Conservation (phyloP, 2,888 invertebrate species). For the Brachycybe producta region DNA sequence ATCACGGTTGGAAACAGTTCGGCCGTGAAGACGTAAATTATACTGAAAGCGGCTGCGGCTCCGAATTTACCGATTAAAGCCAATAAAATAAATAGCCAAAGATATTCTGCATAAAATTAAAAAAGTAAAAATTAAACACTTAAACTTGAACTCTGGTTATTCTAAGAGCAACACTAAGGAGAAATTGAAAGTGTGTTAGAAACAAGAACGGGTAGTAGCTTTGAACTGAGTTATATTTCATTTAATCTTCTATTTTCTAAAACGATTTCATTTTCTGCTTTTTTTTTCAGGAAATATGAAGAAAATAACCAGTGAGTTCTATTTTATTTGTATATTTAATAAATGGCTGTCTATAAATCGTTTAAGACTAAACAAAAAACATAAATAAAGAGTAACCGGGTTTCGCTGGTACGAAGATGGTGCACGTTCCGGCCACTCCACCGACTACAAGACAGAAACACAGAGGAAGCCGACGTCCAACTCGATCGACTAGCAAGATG, state of each 20-base stretch:
- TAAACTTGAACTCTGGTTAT: too few relatives aligned
- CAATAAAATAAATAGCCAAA: conserved; percentile 34
- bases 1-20: conserved; percentile 82
- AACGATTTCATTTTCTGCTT: too few relatives aligned
- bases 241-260: too few relatives aligned
- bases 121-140: background rate
- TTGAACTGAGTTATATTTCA: too few relatives aligned
- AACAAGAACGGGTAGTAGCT: too few relatives aligned
- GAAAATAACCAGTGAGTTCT: too few relatives aligned
- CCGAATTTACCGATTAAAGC: conserved; percentile 66
- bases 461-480: conserved; percentile 17
- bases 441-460: conserved; percentile 18
- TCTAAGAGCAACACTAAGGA: too few relatives aligned
- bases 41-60: conserved; percentile 68
- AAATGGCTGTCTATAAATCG: too few relatives aligned
- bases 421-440: conserved; percentile 17
- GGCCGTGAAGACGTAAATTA: conserved; percentile 72
- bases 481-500: conserved; percentile 17
- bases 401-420: conserved; percentile 9
- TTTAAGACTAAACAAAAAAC: too few relatives aligned
- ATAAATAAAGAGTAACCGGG: background rate
- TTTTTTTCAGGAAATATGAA: too few relatives aligned
- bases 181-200: too few relatives aligned
- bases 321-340: too few relatives aligned
- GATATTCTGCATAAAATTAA: conserved; percentile 10